These are phyloP conservation scores for Pterocles orientalis DNA, from an alignment of 2,113 vertebrate species.

Conservation along the genomic window DNA sequence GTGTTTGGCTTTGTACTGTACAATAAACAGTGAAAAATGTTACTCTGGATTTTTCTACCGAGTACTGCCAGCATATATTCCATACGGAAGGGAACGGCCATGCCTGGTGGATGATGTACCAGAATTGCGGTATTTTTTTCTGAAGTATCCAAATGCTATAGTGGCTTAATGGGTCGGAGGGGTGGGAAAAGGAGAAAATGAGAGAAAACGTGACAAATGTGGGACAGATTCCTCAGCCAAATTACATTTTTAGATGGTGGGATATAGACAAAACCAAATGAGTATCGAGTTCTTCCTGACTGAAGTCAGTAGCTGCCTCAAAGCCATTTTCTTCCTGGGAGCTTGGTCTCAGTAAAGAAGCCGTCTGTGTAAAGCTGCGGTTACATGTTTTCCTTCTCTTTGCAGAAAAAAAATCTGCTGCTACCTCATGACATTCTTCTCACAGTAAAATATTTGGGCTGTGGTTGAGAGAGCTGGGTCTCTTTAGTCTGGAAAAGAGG, in stretches of 20 bases:
- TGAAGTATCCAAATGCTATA: neutral
- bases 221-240: neutral
- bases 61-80: neutral
- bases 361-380: rapidly evolving
- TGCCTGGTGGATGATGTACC: neutral
- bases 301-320: neutral
- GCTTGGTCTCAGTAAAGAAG: neutral
- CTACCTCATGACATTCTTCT: neutral
- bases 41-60: neutral
- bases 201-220: neutral
- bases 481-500: too few species aligned
- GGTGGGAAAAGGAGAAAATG: neutral
- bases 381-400: neutral
- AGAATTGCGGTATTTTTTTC: neutral
- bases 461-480: too few species aligned
- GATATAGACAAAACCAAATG: neutral
- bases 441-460: neutral
- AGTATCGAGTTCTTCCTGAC: neutral
- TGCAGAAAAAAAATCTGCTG: neutral
- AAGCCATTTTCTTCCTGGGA: neutral
- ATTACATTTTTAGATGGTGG: neutral
- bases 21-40: neutral
- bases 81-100: neutral
- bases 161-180: neutral
- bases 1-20: neutral